These are phyloP conservation scores for Drosophila pachea DNA, from an alignment of 1,140 invertebrate species.

Conservation along the genomic window DNA sequence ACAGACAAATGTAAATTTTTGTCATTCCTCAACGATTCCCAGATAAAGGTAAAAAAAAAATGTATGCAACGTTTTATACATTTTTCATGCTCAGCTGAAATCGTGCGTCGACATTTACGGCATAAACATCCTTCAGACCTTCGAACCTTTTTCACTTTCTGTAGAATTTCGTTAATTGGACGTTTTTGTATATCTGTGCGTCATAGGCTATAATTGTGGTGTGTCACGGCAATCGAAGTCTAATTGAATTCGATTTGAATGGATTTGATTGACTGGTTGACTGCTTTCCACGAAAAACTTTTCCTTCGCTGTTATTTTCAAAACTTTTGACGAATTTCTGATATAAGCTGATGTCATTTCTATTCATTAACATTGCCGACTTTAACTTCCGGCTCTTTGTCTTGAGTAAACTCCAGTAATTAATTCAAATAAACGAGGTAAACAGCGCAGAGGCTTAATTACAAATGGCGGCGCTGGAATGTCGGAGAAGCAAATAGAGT, in stretches of 20 bases:
- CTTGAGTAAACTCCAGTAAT: constrained; percentile 19
- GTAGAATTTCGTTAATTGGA: constrained; percentile 28
- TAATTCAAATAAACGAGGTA: constrained; percentile 16
- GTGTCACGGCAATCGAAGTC: constrained; percentile 3
- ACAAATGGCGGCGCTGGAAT: neutral
- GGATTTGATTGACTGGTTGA: constrained; percentile 6
- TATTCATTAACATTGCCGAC: neutral
- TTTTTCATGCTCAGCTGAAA: constrained; percentile 50
- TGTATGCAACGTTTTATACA: constrained; percentile 28
- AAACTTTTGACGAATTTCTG: neutral
- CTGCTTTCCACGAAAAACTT: neutral
- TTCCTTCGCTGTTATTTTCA: neutral
- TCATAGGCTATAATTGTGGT: neutral
- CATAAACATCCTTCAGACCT: constrained; percentile 18
- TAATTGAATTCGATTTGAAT: neutral
- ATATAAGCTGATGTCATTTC: neutral
- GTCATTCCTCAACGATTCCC: constrained; percentile 51
- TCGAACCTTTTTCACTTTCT: constrained; percentile 9
- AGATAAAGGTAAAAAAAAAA: constrained; percentile 2
- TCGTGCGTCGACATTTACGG: constrained; percentile 31
- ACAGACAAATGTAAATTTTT: constrained; percentile 60
- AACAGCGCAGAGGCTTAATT: constrained; percentile 21
- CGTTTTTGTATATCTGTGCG: too few species aligned
- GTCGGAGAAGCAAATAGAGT: neutral
- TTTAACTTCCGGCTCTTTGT: constrained; percentile 22